These are phyloP conservation scores for Harpagifer antarcticus DNA, from an alignment of 2,797 vertebrate species.

Conservation along the genomic window DNA sequence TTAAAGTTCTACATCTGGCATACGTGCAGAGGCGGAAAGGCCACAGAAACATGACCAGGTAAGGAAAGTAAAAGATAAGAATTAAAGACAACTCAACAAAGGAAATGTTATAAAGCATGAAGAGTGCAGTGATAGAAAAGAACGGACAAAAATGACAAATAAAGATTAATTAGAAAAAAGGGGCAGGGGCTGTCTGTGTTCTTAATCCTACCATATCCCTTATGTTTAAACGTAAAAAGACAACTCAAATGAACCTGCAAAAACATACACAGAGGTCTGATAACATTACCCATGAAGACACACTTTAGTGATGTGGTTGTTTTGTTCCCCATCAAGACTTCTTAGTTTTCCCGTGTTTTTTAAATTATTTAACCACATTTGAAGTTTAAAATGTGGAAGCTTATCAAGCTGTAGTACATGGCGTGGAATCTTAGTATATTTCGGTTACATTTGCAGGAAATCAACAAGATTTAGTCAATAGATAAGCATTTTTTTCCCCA, in stretches of 20 bases:
- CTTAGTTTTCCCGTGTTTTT: not conserved
- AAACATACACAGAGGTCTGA: not conserved
- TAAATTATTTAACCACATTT: not conserved
- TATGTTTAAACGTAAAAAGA: not conserved
- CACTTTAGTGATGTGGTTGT: not conserved
- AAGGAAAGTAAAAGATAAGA: not conserved
- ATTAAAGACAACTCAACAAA: conserved; percentile 13
- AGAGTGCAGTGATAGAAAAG: not conserved
- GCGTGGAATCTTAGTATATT: not conserved
- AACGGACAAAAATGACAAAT: not conserved
- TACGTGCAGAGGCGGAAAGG: not conserved
- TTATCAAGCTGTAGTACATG: not conserved
- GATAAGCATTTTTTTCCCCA: not conserved
- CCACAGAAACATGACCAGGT: conserved; percentile 7
- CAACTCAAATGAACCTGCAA: not conserved
- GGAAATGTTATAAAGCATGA: not conserved
- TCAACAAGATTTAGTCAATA: not conserved
- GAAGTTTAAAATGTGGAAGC: not conserved
- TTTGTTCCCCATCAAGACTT: too few relatives aligned
- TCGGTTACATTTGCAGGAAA: not conserved
- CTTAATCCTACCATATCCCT: conserved; percentile 1
- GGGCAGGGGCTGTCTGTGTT: not conserved
- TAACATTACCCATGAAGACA: not conserved
- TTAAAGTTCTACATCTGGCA: conserved; percentile 5
- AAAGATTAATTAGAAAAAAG: not conserved